Conservation (phyloP, 2,888 invertebrate species). For the Gymnoscelis rufifasciata region DNA sequence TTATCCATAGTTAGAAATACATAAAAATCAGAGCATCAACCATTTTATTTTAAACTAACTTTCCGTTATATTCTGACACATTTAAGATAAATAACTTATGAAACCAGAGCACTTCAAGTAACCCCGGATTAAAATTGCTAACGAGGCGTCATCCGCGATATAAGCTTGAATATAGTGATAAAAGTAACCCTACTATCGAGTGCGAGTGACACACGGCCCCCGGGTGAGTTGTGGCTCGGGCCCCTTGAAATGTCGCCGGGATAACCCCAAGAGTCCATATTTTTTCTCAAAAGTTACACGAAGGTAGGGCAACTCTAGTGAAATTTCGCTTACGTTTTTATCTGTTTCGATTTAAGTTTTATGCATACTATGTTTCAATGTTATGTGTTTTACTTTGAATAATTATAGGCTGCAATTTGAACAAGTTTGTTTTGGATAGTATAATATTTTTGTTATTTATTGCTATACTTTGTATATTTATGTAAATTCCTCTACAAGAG, state of each 20-base stretch:
- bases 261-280: slow-evolving; percentile 62
- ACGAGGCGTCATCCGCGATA: background rate
- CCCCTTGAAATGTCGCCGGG: slow-evolving; percentile 64
- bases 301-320: slow-evolving; percentile 27
- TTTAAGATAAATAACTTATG: background rate
- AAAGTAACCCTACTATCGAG: slow-evolving; percentile 56
- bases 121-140: background rate
- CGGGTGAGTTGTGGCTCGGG: slow-evolving; percentile 51
- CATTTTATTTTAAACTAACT: too few relatives aligned
- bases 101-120: background rate
- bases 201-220: slow-evolving; percentile 60
- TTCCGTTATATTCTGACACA: too few relatives aligned
- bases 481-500: too few relatives aligned
- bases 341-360: background rate
- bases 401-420: too few relatives aligned
- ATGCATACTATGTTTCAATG: background rate
- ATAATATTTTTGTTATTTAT: too few relatives aligned
- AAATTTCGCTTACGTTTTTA: slow-evolving; percentile 9
- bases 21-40: too few relatives aligned
- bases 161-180: slow-evolving; percentile 38
- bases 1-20: too few relatives aligned
- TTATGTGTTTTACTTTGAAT: too few relatives aligned
- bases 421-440: too few relatives aligned
- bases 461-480: too few relatives aligned
- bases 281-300: slow-evolving; percentile 46